Evolutionary conservation across 2,797 vertebrate genomes (phyloP), one percentile per base, ranked within the genome.

Genomic region (Gastrophryne carolinensis): DNA sequence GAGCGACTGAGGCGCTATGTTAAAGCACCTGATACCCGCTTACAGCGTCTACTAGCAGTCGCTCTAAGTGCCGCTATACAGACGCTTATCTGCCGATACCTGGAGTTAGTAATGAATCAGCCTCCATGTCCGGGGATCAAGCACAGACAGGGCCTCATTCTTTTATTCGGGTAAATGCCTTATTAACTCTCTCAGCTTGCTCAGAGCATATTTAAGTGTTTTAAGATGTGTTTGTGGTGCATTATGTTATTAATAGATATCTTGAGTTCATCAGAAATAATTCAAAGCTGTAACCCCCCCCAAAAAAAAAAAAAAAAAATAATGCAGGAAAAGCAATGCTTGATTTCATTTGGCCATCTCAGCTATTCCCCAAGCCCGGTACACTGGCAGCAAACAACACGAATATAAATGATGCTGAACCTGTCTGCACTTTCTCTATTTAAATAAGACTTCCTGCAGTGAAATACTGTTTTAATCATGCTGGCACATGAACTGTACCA

Each of bases 391-490:
- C 39, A 66, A 78, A 72, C 60, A 66, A 72, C 68, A 49, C 27
- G 68, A 72, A 78, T 78, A 72, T 78, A 72, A 78, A 78, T 78
- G 75, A 78, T 78, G 75, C 75, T 78, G 60, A 78, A 72, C 60
- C 75, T 78, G 75, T 60, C 69, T 78, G 68, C 63, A 72, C 60
- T 78, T 72, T 78, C 75, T 78, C 72, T 72, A 65, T 78, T 78
- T 72, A 78, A 78, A 78, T 72, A 78, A 72, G 68, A 78, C 75
- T 71, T 78, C 75, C 68, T 78, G 75, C 68, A 65, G 75, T 78
- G 68, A 78, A 78, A 78, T 78, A 72, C 61, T 78, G 75, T 65
- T 78, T 78, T 78, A 72, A 78, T 78, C 75, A 66, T 60, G 61
- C 47, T 78, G 75, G 75, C 75, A 72, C 75, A 66, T 60, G 68